These are phyloP conservation scores for Microcebus murinus DNA, from an alignment of 2,113 vertebrate genomes.

Conservation along the genomic window DNA sequence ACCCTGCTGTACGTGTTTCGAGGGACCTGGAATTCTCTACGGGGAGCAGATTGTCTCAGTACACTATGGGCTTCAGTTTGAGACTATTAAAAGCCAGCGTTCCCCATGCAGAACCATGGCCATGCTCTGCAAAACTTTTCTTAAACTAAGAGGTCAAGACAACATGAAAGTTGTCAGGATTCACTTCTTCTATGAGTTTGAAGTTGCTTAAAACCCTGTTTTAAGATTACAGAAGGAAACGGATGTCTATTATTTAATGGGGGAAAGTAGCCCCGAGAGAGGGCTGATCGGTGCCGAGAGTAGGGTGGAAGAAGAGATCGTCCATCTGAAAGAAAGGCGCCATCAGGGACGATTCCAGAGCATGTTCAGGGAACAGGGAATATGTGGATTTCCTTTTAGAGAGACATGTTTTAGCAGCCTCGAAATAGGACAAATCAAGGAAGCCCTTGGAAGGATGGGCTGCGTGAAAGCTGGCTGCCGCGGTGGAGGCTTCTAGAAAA, in stretches of 20 bases:
- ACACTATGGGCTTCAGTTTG: not conserved
- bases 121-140: not conserved
- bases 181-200: constrained; percentile 19
- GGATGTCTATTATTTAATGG: not conserved
- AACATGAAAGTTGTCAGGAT: not conserved
- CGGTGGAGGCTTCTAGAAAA: not conserved
- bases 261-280: not conserved
- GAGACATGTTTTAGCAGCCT: not conserved
- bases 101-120: not conserved
- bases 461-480: not conserved
- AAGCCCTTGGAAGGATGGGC: not conserved
- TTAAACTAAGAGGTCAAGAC: not conserved
- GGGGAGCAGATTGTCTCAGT: not conserved
- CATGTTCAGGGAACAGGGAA: not conserved
- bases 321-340: not conserved
- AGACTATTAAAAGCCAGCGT: constrained; percentile 29
- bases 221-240: not conserved
- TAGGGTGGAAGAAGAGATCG: not conserved
- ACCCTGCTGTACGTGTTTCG: not conserved
- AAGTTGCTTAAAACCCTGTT: not conserved
- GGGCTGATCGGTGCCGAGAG: not conserved
- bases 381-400: not conserved
- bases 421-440: not conserved
- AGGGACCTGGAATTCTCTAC: not conserved
- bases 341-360: not conserved